Base-by-base conservation (phyloP, 2,888 invertebrate species). In the Mactromeris polynyma region DNA sequence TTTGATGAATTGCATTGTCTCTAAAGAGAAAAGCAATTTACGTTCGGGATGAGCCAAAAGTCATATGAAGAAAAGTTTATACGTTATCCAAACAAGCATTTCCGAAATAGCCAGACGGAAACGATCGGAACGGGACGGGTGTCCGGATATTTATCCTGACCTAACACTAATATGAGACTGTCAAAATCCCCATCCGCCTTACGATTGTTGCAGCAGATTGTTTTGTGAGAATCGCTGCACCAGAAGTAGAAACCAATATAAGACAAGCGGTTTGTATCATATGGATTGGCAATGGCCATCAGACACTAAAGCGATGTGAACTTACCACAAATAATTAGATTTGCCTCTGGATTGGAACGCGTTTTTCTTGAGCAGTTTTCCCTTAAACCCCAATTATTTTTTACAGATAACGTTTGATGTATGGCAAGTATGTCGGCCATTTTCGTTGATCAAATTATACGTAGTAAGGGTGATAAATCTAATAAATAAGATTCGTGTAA, bases 301-400 rank as follows among this genome's bases (percentile, higher is more conserved):
- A 69, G 69, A 83, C 83, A 64, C 26, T 42, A 2, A 69, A 26
- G 83, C 11, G 26, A 69, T 42, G 83, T 36, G 69, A 73, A 69
- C 69, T 31, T 36, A 69, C 83, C 46, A 83, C 42, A 81, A 64
- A 64, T 83, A 83, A 83, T 83, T 83, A 83, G 83, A 83, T 83
- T 81, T 42, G 83, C 42, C 69, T 40, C 26, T 26, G 69, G 83
- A 83, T 42, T 73, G 69, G 46, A 42, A 83, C 69, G 83, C 40
- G 83, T 40, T 83, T 83, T 69, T 42, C 73, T 83, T 58, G 81
- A 81, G 31, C 81, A 85, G 42, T 85, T 64, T 69, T 79, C 78
- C 69, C 79, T 58, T 85, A 42, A 85, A 80, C 64, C 77, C 85
- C 85, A 80, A 85, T 80, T 85, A 80, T 64, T 85, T 73, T 80